Percentiles rank a stretch among this genome's conserved stretches.
Evolutionary conservation across 2,113 vertebrate species (phyloP).

Genomic region (Dicrurus megarhynchus): DNA sequence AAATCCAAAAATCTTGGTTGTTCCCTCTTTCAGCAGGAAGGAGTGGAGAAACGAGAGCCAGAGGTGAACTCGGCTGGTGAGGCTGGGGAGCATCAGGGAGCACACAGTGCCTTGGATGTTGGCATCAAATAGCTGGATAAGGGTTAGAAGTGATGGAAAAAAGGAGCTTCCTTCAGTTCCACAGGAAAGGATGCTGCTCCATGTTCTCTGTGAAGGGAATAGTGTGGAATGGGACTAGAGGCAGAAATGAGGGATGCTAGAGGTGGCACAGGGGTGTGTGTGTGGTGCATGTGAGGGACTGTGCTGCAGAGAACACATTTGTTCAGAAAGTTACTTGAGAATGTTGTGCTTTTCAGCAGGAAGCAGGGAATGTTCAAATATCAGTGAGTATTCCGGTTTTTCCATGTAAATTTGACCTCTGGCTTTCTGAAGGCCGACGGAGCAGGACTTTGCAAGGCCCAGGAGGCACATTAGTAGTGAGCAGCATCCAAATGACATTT

Average conservation of each 20-base stretch:
- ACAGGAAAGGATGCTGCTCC: rapidly evolving
- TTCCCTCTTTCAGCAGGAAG: not conserved
- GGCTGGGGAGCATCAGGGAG: not conserved
- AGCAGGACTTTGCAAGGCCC: not conserved
- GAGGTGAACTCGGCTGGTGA: not conserved
- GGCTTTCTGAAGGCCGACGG: not conserved
- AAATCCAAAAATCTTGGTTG: not conserved
- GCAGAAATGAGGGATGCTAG: not conserved
- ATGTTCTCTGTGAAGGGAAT: not conserved
- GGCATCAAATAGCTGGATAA: not conserved
- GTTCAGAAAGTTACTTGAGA: not conserved
- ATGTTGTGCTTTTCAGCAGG: not conserved
- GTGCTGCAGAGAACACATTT: not conserved
- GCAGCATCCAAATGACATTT: not conserved
- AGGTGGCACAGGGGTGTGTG: not conserved
- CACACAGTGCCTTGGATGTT: not conserved
- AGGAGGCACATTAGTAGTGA: not conserved
- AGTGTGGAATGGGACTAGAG: not conserved
- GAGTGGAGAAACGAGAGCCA: not conserved
- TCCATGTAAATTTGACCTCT: not conserved
- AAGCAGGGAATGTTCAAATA: not conserved
- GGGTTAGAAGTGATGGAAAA: not conserved
- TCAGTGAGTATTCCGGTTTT: not conserved
- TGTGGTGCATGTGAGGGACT: not conserved
- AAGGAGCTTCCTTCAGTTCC: not conserved